Base-by-base conservation (phyloP, 2,797 vertebrate species). In the Sebastolobus alascanus region DNA sequence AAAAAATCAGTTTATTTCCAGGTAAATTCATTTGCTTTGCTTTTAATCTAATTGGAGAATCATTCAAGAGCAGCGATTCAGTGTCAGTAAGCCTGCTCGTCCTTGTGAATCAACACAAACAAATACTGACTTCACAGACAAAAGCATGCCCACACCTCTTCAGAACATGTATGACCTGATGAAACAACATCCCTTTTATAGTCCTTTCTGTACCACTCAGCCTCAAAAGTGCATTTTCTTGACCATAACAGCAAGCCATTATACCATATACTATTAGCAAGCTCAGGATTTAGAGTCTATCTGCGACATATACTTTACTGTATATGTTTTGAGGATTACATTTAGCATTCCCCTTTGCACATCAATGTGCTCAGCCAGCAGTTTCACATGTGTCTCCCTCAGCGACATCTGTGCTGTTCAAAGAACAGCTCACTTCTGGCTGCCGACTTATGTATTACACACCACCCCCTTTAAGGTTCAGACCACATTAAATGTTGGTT, bases 401-500 rank as follows among this genome's bases (percentile, higher is more conserved):
- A 38, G 43, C 70, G 52, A 87, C 90, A 93, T 92, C 84, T 89
- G 90, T 22, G 31, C 73, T 61, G 79, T 89, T 88, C 72, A 85
- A 90, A 86, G 80, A 75, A 50, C 59, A 14, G 63, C 50, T 77
- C 72, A 79, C 73, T 87, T 81, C 73, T 78, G 71, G 72, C 59
- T 72, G 90, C 76, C 18, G 46, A 78, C 79, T 84, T 80, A 92
- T 94, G 94, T 92, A 92, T 80, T 81, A 81, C 77, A 76, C 69
- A 65, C 69, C 54, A 43, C 18, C 80, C 75, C 82, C 76, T 88
- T 93, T 76, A 83, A 68, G 82, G 89, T 86, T 81, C 75, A 83
- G 69, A 90, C 92, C 89, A 87, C 91, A 92, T 87, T 90, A 89
- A 93, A 88, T 80, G 75, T 46, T 83, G 79, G 79, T 75, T 83